These are phyloP conservation scores for Oncorhynchus masou DNA, from an alignment of 2,113 vertebrate species.

Conservation along the genomic window DNA sequence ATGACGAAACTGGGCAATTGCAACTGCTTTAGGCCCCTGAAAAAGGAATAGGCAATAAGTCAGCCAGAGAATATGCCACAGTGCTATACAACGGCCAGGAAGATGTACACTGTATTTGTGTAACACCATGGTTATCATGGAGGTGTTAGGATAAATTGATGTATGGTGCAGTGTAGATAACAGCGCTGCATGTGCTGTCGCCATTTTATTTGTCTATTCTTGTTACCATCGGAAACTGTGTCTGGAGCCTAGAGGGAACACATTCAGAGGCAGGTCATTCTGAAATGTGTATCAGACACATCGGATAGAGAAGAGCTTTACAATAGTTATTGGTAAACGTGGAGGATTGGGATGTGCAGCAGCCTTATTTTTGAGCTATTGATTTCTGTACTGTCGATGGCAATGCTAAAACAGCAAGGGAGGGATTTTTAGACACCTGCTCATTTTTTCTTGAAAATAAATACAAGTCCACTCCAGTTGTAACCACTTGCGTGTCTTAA, in stretches of 20 bases:
- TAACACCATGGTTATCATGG: conserved; percentile 31
- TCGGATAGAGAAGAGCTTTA: conserved; percentile 38
- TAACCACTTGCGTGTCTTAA: conserved; percentile 3
- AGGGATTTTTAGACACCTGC: conserved; percentile 24
- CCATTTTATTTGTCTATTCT: conserved; percentile 1
- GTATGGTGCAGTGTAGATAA: conserved; percentile 42
- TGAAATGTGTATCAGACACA: conserved; percentile 26
- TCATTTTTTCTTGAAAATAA: conserved; percentile 25
- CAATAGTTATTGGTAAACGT: conserved; percentile 51
- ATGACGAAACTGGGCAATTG: conserved; percentile 29
- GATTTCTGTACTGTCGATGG: conserved; percentile 46
- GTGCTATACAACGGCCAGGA: conserved; percentile 6
- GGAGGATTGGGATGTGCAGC: conserved; percentile 47
- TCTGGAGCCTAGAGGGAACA: conserved; percentile 12
- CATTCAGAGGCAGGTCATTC: conserved; percentile 31
- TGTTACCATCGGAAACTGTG: background rate
- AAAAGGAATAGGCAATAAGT: conserved; percentile 35
- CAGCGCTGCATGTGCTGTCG: background rate
- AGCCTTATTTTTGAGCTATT: conserved; percentile 56
- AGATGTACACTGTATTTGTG: conserved; percentile 36
- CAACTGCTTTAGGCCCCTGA: conserved; percentile 30
- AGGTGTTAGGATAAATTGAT: conserved; percentile 2
- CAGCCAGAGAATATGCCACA: conserved; percentile 32
- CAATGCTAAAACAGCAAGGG: background rate
- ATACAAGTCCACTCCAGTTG: conserved; percentile 27